These are phyloP conservation scores for Torymus tubicola DNA, from an alignment of 2,888 invertebrate species.

Conservation along the genomic window DNA sequence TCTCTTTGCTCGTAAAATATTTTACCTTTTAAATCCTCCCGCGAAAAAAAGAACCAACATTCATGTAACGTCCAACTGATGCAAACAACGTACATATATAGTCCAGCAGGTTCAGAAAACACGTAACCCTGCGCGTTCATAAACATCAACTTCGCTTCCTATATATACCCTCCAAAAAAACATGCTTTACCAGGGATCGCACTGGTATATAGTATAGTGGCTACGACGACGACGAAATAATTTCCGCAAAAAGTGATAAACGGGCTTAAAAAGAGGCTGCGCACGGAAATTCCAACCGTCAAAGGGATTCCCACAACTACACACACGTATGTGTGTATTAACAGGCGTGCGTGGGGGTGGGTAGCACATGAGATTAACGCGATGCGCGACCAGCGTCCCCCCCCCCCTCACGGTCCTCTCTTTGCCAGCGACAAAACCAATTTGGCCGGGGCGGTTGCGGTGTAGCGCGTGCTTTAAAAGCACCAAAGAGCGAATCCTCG, in stretches of 20 bases:
- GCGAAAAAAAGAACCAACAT: too few species aligned
- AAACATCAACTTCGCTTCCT: too few species aligned
- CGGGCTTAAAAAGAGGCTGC: neutral
- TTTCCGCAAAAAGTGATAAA: slow-evolving; percentile 29
- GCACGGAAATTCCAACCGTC: slow-evolving; percentile 11
- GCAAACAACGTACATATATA: too few species aligned
- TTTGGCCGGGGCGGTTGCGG: slow-evolving; percentile 19
- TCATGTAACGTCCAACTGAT: too few species aligned
- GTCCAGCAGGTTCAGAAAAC: too few species aligned
- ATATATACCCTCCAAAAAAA: too few species aligned
- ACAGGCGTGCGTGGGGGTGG: too few species aligned
- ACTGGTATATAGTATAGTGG: neutral
- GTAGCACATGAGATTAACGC: slow-evolving; percentile 4
- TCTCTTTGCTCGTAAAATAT: too few species aligned
- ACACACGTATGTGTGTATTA: neutral
- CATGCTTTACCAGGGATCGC: too few species aligned
- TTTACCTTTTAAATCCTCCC: too few species aligned
- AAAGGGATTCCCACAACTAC: slow-evolving; percentile 9
- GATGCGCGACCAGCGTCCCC: neutral
- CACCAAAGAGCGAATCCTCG: slow-evolving; percentile 21
- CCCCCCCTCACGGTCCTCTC: too few species aligned
- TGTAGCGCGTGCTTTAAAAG: slow-evolving; percentile 16
- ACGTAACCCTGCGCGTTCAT: too few species aligned
- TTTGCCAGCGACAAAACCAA: slow-evolving; percentile 37
- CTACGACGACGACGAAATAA: slow-evolving; percentile 3